A percentile compares a stretch with the other conserved stretches of the same genome.
Evolutionary conservation across 2,888 invertebrate genomes (phyloP).

Genomic region (Esperia sulphurella): DNA sequence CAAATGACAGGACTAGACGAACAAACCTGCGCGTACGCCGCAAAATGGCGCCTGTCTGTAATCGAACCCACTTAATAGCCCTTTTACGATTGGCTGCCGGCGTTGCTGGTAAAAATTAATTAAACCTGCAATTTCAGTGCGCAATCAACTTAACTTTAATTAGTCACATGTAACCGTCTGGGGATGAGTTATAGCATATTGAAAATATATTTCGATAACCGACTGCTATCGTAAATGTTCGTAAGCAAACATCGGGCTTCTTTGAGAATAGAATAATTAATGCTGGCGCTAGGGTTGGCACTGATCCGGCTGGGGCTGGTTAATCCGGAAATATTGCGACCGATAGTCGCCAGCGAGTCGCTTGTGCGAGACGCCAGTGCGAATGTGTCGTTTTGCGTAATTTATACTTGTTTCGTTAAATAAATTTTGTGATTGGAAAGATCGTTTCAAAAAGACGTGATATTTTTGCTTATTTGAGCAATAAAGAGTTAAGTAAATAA

Average conservation of each 20-base stretch:
- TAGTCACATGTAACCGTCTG: constrained; percentile 50
- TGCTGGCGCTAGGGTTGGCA: constrained; percentile 8
- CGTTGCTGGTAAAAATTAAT: constrained; percentile 45
- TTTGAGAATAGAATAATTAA: constrained; percentile 25
- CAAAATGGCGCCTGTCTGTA: constrained; percentile 23
- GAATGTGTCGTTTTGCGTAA: too few species aligned
- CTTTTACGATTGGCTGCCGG: constrained; percentile 37
- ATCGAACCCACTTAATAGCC: constrained; percentile 39
- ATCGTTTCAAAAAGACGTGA: too few species aligned
- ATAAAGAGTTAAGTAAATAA: too few species aligned
- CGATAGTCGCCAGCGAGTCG: too few species aligned
- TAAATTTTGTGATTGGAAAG: too few species aligned
- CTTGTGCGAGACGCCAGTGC: too few species aligned
- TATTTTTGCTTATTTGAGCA: too few species aligned
- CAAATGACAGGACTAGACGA: neutral
- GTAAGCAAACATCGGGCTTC: constrained; percentile 27
- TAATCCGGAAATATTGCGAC: too few species aligned
- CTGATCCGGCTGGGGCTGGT: neutral
- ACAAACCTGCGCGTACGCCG: constrained; percentile 12
- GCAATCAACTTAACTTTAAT: constrained; percentile 54
- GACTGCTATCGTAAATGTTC: constrained; percentile 19
- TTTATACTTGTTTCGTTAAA: too few species aligned
- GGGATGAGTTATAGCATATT: constrained; percentile 60
- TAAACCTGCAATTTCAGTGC: constrained; percentile 38
- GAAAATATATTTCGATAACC: constrained; percentile 22